Percentiles rank a stretch among this genome's conserved stretches.
Conservation (phyloP, 1,140 invertebrate species). For the Ladona fulva region DNA sequence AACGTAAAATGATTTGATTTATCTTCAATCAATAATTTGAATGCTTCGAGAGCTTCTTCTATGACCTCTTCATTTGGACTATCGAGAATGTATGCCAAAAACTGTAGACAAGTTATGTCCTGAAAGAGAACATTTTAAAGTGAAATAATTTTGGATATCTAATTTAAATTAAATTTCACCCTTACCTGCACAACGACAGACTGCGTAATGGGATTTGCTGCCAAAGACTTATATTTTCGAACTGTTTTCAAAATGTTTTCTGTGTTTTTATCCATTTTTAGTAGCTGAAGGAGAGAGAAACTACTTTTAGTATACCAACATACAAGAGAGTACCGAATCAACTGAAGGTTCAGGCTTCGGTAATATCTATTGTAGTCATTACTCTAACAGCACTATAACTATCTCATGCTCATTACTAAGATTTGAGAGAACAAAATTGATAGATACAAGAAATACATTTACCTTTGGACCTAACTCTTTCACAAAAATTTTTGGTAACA, state of each 20-base stretch:
- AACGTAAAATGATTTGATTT: slow-evolving; percentile 39
- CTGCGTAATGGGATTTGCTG: not conserved
- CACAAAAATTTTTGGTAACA: not conserved
- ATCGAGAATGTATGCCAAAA: slow-evolving; percentile 38
- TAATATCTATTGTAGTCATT: too few relatives aligned
- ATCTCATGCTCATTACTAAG: too few relatives aligned
- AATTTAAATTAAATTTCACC: not conserved
- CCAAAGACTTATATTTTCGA: not conserved
- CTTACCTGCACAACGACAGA: not conserved
- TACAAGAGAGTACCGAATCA: too few relatives aligned
- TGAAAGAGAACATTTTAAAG: slow-evolving; percentile 23
- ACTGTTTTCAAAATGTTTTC: not conserved
- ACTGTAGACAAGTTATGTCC: slow-evolving; percentile 40
- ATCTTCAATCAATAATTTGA: slow-evolving; percentile 38
- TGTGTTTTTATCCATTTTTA: not conserved
- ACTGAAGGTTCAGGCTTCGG: too few relatives aligned
- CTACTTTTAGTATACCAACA: too few relatives aligned
- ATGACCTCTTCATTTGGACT: slow-evolving; percentile 35
- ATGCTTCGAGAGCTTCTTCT: slow-evolving; percentile 33
- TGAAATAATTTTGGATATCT: not conserved
- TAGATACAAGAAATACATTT: not conserved
- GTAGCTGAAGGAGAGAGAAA: not conserved
- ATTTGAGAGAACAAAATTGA: too few relatives aligned
- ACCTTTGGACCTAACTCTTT: not conserved
- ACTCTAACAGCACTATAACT: too few relatives aligned